Base-by-base conservation (phyloP, 2,113 vertebrate genomes). In the Pachypanchax playfairii region DNA sequence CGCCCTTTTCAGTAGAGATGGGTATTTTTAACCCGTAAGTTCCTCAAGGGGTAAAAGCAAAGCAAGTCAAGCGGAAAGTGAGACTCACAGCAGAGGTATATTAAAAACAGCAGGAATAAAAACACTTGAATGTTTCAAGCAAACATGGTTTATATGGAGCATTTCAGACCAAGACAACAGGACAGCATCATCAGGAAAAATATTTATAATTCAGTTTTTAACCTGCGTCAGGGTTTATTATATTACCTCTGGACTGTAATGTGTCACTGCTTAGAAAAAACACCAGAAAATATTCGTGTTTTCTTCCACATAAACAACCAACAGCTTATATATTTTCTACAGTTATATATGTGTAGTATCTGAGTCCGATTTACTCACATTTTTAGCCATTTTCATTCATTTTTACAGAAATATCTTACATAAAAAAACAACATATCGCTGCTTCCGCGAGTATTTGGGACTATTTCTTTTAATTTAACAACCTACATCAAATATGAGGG, bases 21-120 rank as follows among this genome's bases (percentile, higher is more conserved):
- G 64, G 35, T 74, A 80, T 76, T 70, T 85, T 79, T 70, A 75
- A 78, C 75, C 43, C 28, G 3, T 13, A 11, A 15, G n/a, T 41
- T 66, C 60, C 50, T 61, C 50, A 38, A n/a, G 24, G 48, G 43
- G 31, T 39, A 46, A 70, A 77, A 51, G 21, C 58, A 56, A 73
- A 73, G 55, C 55, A 55, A 52, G 53, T 79, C 55, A 62, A 65
- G 58, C 57, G 67, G 69, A 85, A 80, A 70, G 71, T 25, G 4
- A 35, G 74, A 83, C 20, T 15, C 53, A 72, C 66, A 41, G 56
- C 61, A 11, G 39, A 13, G 28, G 17, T 10, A 56, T 12, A 12
- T 24, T 36, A 35, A 47, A 29, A 18, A 49, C 0, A 12, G 1
- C 10, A 13, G 3, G 10, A 47, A 12, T 12, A 54, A 46, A 4